phyloP scores from a whole-genome alignment of 2,797 vertebrate species.

The Neosilurus hyrtlii region DNA sequence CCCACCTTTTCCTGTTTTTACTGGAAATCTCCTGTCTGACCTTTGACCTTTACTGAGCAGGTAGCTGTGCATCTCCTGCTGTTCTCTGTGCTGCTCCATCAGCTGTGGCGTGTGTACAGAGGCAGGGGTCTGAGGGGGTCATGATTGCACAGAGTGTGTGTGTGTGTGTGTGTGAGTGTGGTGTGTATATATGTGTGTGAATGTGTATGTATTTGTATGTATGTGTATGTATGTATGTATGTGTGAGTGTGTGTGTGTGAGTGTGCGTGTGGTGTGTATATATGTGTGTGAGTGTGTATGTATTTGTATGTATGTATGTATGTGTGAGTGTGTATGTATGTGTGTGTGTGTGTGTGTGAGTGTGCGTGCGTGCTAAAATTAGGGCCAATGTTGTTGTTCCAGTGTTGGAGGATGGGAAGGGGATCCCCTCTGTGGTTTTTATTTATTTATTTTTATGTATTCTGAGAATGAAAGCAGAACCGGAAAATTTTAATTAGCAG shows the following conservation, averaged over 20 bases:
- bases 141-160: no score
- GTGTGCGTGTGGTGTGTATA: background rate
- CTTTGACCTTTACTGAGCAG: background rate
- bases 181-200: no score
- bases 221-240: constrained; percentile 17
- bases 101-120: no score
- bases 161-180: no score
- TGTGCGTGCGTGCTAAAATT: constrained; percentile 56
- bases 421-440: background rate
- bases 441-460: no score
- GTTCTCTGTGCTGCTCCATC: background rate
- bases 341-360: no score
- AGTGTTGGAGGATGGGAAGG: background rate
- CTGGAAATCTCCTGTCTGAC: constrained; percentile 54
- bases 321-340: background rate
- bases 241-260: background rate
- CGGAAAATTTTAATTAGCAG: background rate
- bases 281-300: background rate
- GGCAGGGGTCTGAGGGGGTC: no score
- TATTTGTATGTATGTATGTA: background rate
- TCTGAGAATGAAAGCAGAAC: background rate
- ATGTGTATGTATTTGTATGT: background rate
- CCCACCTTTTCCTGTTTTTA: constrained; percentile 65
- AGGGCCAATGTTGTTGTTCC: constrained; percentile 64
- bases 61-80: background rate